These are phyloP conservation scores for Leptopilina clavipes DNA, from an alignment of 1,140 invertebrate species.

Conservation along the genomic window DNA sequence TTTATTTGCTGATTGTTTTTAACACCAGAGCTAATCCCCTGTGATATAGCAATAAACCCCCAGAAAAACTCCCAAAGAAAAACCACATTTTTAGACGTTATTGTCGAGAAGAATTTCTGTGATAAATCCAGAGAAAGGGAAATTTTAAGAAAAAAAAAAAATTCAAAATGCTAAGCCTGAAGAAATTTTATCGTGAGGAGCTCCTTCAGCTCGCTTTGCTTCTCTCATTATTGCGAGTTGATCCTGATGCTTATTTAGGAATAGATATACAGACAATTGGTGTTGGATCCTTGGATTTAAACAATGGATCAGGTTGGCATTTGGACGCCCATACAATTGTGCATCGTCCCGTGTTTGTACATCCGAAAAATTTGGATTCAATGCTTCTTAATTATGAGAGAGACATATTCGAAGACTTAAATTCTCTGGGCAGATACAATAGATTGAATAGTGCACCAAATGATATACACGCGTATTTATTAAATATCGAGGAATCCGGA, in stretches of 20 bases:
- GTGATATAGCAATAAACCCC: constrained; percentile 50
- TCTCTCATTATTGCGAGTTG: constrained; percentile 84
- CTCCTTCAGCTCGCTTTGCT: constrained; percentile 85
- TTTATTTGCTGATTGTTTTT: constrained; percentile 41
- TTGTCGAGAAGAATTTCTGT: constrained; percentile 42
- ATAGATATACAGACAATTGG: constrained; percentile 74
- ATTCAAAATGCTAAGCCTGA: constrained; percentile 83
- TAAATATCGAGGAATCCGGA: constrained; percentile 71
- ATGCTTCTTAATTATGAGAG: constrained; percentile 82
- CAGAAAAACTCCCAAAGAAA: neutral
- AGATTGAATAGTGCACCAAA: constrained; percentile 70
- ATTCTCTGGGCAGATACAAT: constrained; percentile 79
- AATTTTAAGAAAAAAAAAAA: constrained; percentile 36
- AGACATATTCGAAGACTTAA: constrained; percentile 85
- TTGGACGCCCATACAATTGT: constrained; percentile 75
- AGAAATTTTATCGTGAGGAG: constrained; percentile 86
- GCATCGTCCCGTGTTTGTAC: constrained; percentile 77
- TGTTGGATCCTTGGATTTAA: constrained; percentile 77
- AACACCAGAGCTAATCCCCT: constrained; percentile 49
- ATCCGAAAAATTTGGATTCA: constrained; percentile 85
- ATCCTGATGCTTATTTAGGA: constrained; percentile 82
- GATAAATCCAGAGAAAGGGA: constrained; percentile 42
- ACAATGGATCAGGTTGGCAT: constrained; percentile 81
- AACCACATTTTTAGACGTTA: no score
- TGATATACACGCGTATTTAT: constrained; percentile 76